These are phyloP conservation scores for Spatulosminthurus flaviceps DNA, from an alignment of 2,888 invertebrate genomes.

Conservation along the genomic window DNA sequence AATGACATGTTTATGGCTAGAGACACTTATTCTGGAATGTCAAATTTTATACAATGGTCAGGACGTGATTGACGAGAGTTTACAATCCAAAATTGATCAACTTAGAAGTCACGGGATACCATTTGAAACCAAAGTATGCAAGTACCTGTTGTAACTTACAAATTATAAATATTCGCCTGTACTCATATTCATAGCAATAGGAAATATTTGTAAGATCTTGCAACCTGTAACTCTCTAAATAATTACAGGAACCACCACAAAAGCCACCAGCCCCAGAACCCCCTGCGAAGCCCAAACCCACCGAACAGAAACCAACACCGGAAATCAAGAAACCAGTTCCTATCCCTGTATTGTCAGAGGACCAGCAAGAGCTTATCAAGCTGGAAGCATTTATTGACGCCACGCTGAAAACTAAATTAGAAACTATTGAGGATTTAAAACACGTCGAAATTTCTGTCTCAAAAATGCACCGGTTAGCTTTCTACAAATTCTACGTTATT, in stretches of 20 bases:
- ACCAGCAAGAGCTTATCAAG: constrained; percentile 37
- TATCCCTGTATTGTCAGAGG: constrained; percentile 25
- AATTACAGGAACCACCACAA: not conserved
- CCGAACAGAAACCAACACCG: not conserved
- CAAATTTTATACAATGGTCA: constrained; percentile 23
- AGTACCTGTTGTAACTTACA: not conserved
- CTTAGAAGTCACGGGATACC: constrained; percentile 39
- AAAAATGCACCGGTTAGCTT: constrained; percentile 45
- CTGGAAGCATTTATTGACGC: constrained; percentile 42
- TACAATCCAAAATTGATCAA: constrained; percentile 35
- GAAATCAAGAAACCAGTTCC: constrained; percentile 23
- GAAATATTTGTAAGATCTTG: not conserved
- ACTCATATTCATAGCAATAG: not conserved
- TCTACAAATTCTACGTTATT: no score
- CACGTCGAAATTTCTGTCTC: constrained; percentile 44
- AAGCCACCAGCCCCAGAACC: not conserved
- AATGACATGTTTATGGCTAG: constrained; percentile 47
- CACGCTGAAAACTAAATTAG: not conserved
- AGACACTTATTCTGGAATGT: constrained; percentile 42
- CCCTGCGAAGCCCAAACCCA: not conserved
- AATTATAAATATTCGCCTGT: not conserved
- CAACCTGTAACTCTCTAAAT: not conserved
- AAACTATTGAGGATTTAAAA: constrained; percentile 32
- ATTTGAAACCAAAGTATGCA: constrained; percentile 18
- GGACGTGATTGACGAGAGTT: not conserved